Base-by-base conservation (phyloP, 1,140 invertebrate species). In the Aphis craccivora region DNA sequence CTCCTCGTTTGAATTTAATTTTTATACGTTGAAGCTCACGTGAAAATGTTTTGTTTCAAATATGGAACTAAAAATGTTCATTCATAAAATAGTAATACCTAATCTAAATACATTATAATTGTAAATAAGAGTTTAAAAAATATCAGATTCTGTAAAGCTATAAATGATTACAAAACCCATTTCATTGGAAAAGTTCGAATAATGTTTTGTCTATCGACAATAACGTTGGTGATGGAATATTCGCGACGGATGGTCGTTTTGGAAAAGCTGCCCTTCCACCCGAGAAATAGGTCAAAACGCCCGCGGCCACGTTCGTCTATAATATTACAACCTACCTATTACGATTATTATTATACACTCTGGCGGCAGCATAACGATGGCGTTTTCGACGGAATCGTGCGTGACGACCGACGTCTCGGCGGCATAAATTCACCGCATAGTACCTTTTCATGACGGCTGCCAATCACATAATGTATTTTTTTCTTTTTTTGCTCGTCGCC, bases 391-490 rank as follows among this genome's bases (percentile, higher is more conserved):
- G 48, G 35, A 89, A 55, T 53, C 53, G 48, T 89, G 88, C 88
- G 88, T 89, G 88, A 89, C 88, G 48, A 89, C 51, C 48, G 88
- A 55, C 88, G n/a, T 53, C 87, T 88, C 51, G 87, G 35, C 87
- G 87, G 87, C 87, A 89, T 89, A 35, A 53, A 89, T 51, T 89
- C 87, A 43, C 45, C n/a, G 83, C 83, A 11, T 25, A 37, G 87
- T 89, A 35, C 48, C 35, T 43, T 89, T 89, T 89, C 51, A 89
- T 40, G 51, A 89, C 35, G 51, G 48, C 88, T 89, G 88, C 88
- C 88, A 89, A 89, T 89, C 88, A 89, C 51, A 89, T 89, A 89
- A 89, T 89, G 35, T 37, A 83, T 83, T 83, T 84, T 88, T 83
- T 81, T 2, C 20, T 87, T 48, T 89, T 89, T 55, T 25, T 30